phyloP scores from a whole-genome alignment of 2,113 vertebrate genomes.

The Pantherophis guttatus region DNA sequence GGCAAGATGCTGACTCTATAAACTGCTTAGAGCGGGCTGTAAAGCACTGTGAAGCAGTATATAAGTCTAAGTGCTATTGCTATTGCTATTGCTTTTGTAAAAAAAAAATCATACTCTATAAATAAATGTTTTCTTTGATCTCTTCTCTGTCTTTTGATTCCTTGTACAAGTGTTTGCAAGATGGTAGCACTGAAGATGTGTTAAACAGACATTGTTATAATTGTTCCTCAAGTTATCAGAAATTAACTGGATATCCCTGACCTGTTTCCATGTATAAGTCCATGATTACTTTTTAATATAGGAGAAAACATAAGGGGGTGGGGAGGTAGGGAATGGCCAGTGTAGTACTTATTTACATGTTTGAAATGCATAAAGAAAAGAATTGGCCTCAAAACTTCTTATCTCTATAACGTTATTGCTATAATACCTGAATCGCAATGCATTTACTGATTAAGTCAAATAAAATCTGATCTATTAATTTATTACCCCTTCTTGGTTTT shows the following conservation, averaged over 20 bases:
- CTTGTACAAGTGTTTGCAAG: neutral
- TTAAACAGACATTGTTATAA: neutral
- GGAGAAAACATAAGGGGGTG: neutral
- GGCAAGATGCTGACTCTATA: too few species aligned
- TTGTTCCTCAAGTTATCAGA: neutral
- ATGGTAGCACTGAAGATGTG: neutral
- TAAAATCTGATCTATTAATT: neutral
- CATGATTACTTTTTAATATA: neutral
- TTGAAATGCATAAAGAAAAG: neutral
- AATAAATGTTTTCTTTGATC: neutral
- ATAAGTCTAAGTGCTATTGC: neutral
- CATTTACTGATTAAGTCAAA: neutral
- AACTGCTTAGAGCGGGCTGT: too few species aligned
- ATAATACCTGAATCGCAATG: neutral
- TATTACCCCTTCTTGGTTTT: neutral
- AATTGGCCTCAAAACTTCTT: neutral
- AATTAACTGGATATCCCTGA: neutral
- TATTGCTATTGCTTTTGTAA: neutral
- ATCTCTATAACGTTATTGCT: neutral
- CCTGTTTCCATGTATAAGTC: neutral
- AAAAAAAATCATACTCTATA: slow-evolving; percentile 5
- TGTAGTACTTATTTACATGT: neutral
- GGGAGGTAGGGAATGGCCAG: too few species aligned
- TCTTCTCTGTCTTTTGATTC: neutral
- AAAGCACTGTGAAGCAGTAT: neutral